Percentiles rank a stretch among this genome's conserved stretches.
These are phyloP conservation scores for Drosophila mauritiana DNA, from an alignment of 1,140 invertebrate genomes.

Conservation along the genomic window DNA sequence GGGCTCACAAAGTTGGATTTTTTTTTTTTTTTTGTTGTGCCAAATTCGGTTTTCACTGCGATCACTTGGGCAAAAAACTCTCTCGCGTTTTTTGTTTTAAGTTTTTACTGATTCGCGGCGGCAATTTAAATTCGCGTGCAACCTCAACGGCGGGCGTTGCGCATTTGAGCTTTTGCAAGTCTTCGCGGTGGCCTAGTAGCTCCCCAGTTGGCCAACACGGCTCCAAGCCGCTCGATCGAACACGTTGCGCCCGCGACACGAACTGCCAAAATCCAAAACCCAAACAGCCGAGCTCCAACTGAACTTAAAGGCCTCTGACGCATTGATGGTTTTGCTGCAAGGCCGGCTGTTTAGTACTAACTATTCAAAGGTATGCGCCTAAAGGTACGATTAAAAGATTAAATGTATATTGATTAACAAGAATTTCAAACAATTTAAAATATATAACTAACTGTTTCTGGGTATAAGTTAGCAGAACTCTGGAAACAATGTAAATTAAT, in stretches of 20 bases:
- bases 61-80: constrained; percentile 50
- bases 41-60: constrained; percentile 76
- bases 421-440: not conserved
- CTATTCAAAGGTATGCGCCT: not conserved
- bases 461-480: too few relatives aligned
- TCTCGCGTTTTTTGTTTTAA: constrained; percentile 33
- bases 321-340: constrained; percentile 21
- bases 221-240: constrained; percentile 50
- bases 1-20: constrained; percentile 21
- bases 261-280: constrained; percentile 23
- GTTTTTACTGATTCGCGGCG: constrained; percentile 18
- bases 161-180: constrained; percentile 65
- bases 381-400: not conserved
- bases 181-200: constrained; percentile 30
- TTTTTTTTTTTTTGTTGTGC: constrained; percentile 17
- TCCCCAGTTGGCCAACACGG: constrained; percentile 1
- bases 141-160: constrained; percentile 64
- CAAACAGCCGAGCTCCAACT: constrained; percentile 23
- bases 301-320: constrained; percentile 29
- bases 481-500: not conserved
- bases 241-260: constrained; percentile 33
- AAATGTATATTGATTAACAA: not conserved
- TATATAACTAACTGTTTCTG: not conserved
- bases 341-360: not conserved
- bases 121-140: constrained; percentile 73